These are phyloP conservation scores for Papilio elwesi DNA, from an alignment of 2,888 invertebrate species.

Conservation along the genomic window DNA sequence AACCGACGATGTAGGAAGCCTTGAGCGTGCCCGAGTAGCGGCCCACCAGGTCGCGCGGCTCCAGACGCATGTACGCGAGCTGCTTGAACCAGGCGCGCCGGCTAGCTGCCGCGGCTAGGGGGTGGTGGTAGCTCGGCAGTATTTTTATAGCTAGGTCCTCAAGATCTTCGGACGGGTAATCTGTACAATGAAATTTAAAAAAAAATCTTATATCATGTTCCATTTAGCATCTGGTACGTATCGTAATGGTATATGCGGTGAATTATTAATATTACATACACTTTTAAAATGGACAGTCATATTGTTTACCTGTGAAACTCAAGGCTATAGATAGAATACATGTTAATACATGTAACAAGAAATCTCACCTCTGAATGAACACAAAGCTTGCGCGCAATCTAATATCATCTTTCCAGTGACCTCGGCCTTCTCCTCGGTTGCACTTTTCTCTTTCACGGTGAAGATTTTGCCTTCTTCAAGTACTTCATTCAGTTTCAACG, in stretches of 20 bases:
- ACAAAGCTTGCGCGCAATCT: conserved; percentile 81
- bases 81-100: conserved; percentile 89
- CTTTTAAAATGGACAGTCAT: too few relatives aligned
- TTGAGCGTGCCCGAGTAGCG: conserved; percentile 84
- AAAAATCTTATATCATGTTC: not conserved
- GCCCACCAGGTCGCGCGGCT: conserved; percentile 85
- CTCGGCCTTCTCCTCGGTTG: conserved; percentile 72
- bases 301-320: not conserved
- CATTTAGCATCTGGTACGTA: too few relatives aligned
- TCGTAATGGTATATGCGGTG: too few relatives aligned
- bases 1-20: conserved; percentile 85
- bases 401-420: conserved; percentile 83
- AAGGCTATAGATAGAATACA: too few relatives aligned
- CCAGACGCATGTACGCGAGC: conserved; percentile 82
- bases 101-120: conserved; percentile 84
- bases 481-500: conserved; percentile 87
- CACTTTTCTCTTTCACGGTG: conserved; percentile 64
- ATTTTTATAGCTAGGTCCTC: conserved; percentile 86
- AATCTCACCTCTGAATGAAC: conserved; percentile 74
- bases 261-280: too few relatives aligned
- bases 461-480: conserved; percentile 86
- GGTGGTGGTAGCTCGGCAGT: conserved; percentile 90
- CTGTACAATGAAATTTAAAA: conserved; percentile 50
- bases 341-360: not conserved
- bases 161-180: conserved; percentile 78